These are phyloP conservation scores for Druon quercuslanigerum DNA, from an alignment of 1,140 invertebrate species.

Conservation along the genomic window DNA sequence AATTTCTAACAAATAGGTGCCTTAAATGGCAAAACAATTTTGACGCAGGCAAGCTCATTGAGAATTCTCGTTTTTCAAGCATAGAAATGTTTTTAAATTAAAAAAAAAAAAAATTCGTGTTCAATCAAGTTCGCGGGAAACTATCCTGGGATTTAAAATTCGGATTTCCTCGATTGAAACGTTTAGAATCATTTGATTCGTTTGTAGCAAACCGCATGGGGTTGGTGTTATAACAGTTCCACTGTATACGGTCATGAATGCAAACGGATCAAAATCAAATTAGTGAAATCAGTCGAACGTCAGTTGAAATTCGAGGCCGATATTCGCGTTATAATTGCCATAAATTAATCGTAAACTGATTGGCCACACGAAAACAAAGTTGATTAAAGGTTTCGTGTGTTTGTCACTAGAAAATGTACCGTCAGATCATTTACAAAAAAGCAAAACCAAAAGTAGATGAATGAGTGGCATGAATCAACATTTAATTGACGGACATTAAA, in stretches of 20 bases:
- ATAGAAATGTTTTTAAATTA: too few species aligned
- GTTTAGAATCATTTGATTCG: too few species aligned
- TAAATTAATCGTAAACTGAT: constrained; percentile 59
- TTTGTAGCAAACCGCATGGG: too few species aligned
- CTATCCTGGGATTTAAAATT: too few species aligned
- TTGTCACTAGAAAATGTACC: not conserved
- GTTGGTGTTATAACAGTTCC: constrained; percentile 33
- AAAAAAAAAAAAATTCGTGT: too few species aligned
- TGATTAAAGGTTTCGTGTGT: constrained; percentile 40
- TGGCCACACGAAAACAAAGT: constrained; percentile 46
- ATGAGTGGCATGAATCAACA: too few species aligned
- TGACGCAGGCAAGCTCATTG: constrained; percentile 62
- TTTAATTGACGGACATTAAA: too few species aligned
- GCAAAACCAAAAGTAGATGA: not conserved
- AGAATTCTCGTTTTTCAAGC: not conserved
- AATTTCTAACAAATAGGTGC: constrained; percentile 28
- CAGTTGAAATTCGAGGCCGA: constrained; percentile 37
- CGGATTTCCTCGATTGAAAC: too few species aligned
- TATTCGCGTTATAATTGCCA: constrained; percentile 46
- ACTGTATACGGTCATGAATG: constrained; percentile 51
- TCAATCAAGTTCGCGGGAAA: too few species aligned
- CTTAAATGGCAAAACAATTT: constrained; percentile 52
- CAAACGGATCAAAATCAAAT: constrained; percentile 59
- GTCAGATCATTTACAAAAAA: not conserved
- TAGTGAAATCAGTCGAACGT: constrained; percentile 54